Evolutionary conservation across 2,113 vertebrate species (phyloP).

Genomic region (Emydocephalus ijimae): DNA sequence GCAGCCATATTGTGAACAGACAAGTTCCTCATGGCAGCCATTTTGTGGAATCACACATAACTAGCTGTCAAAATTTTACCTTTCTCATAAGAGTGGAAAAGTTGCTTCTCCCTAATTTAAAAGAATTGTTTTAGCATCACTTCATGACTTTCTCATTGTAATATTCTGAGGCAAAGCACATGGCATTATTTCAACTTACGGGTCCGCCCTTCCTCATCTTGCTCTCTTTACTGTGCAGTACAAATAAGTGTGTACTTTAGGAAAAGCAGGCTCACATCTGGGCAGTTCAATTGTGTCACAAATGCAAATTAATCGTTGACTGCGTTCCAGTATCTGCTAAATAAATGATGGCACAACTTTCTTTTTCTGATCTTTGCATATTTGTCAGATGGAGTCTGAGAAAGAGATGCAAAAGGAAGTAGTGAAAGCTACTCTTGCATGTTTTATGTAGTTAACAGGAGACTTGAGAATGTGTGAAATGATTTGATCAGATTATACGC

Average conservation of each 20-base stretch:
- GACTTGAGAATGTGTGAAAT: not conserved
- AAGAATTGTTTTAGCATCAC: not conserved
- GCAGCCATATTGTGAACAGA: not conserved
- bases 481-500: not conserved
- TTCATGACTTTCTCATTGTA: not conserved
- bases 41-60: not conserved
- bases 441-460: not conserved
- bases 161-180: not conserved
- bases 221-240: no score
- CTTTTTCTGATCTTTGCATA: not conserved
- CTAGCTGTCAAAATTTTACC: not conserved
- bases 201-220: not conserved
- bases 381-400: not conserved
- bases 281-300: not conserved
- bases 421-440: fast-evolving
- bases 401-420: not conserved
- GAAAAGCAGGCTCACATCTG: not conserved
- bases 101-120: not conserved
- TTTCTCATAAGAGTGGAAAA: not conserved
- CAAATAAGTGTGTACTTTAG: slow-evolving; percentile 1
- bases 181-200: not conserved
- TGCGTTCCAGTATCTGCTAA: not conserved
- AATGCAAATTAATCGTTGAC: not conserved
- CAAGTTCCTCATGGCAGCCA: not conserved
- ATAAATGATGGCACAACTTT: not conserved